A percentile compares a stretch with the other conserved stretches of the same genome.
phyloP scores from a whole-genome alignment of 2,113 vertebrate species.

The Rhinoptilus africanus region DNA sequence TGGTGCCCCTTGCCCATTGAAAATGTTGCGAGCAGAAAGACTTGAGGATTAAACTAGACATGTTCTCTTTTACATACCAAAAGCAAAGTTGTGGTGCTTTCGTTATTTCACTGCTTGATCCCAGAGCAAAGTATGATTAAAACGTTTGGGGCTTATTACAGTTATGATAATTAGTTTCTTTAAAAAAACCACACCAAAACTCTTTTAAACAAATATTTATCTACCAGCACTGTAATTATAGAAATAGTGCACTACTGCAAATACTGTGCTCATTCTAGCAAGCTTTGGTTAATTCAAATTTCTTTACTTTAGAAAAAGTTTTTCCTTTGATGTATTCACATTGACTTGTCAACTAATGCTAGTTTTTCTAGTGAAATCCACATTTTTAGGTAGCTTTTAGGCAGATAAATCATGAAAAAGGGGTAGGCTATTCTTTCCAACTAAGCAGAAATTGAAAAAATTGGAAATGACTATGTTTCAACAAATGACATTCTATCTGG shows the following conservation, averaged over 20 bases:
- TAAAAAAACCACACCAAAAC: background rate
- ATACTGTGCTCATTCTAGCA: background rate
- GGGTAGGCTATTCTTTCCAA: background rate
- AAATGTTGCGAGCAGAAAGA: background rate
- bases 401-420: background rate
- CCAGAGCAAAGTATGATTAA: background rate
- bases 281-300: background rate
- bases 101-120: background rate
- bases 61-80: background rate
- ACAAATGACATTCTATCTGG: background rate
- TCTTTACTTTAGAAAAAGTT: background rate
- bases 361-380: background rate
- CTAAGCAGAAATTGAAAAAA: background rate
- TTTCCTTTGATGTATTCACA: background rate
- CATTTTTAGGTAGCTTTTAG: background rate
- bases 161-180: background rate
- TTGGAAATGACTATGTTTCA: background rate
- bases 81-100: background rate
- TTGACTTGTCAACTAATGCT: background rate
- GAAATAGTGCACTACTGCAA: background rate
- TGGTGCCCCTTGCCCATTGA: background rate
- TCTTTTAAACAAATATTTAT: background rate
- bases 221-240: background rate
- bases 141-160: background rate
- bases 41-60: background rate